Percentiles rank a stretch among this genome's conserved stretches.
Evolutionary conservation across 1,140 invertebrate genomes (phyloP).

Genomic region (Lasioglossum albipes): DNA sequence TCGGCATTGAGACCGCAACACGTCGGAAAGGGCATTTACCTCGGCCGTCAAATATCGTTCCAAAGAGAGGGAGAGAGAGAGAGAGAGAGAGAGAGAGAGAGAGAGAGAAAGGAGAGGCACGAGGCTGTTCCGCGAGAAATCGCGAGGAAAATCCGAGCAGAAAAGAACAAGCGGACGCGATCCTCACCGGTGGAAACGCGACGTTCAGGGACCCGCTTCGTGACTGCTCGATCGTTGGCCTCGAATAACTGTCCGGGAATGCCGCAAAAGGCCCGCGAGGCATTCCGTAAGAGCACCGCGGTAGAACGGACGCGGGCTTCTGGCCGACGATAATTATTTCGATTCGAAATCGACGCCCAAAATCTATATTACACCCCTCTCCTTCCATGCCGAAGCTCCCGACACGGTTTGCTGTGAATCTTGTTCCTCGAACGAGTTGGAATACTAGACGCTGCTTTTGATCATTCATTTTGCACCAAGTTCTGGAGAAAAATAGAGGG

Average conservation of each 20-base stretch:
- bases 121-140: not conserved
- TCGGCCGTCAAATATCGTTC: conserved; percentile 27
- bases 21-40: conserved; percentile 42
- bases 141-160: conserved; percentile 27
- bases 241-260: conserved; percentile 64
- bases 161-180: not conserved
- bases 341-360: conserved; percentile 5
- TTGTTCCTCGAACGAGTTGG: too few species aligned
- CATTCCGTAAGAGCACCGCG: conserved; percentile 49
- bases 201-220: conserved; percentile 28
- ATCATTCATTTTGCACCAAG: too few species aligned
- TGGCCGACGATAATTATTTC: conserved; percentile 51
- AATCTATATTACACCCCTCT: not conserved
- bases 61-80: not conserved
- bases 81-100: too few species aligned
- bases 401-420: too few species aligned
- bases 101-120: too few species aligned
- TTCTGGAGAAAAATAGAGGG: too few species aligned
- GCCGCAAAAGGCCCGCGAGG: conserved; percentile 59
- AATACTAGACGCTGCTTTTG: too few species aligned
- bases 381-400: not conserved
- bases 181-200: conserved; percentile 39
- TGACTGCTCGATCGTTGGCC: conserved; percentile 60
- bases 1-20: conserved; percentile 34
- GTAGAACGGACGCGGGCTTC: conserved; percentile 39